These are phyloP conservation scores for Hesperophylax magnus DNA, from an alignment of 1,140 invertebrate genomes.

Conservation along the genomic window DNA sequence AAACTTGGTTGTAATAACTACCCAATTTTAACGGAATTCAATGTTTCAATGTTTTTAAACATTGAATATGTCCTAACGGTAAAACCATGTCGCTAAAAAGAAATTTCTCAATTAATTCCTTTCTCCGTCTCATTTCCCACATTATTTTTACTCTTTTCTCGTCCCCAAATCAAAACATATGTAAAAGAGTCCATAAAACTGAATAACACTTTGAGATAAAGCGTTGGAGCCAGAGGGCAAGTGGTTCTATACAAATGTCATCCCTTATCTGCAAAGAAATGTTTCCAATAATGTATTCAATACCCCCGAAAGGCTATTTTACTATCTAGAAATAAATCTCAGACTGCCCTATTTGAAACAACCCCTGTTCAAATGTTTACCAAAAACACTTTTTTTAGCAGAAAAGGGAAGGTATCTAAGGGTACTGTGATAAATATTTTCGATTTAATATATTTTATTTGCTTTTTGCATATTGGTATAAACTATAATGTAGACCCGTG, in stretches of 20 bases:
- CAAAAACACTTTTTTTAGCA: background rate
- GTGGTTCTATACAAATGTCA: background rate
- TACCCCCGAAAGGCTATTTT: background rate
- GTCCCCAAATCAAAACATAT: background rate
- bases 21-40: no score
- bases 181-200: background rate
- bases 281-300: slow-evolving; percentile 14
- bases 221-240: background rate
- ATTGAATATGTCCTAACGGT: no score
- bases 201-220: slow-evolving; percentile 4
- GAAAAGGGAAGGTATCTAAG: no score
- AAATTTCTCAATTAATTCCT: no score
- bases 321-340: slow-evolving; percentile 8
- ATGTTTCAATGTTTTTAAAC: no score
- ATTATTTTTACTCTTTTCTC: background rate
- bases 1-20: no score
- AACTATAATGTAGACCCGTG: no score
- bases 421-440: no score
- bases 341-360: background rate
- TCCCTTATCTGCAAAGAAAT: slow-evolving; percentile 1
- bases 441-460: no score
- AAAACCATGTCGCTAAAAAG: no score
- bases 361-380: background rate
- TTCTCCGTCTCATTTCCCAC: no score
- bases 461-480: no score